Conservation (phyloP, 2,113 vertebrate genomes). For the Trematocara macrostoma region DNA sequence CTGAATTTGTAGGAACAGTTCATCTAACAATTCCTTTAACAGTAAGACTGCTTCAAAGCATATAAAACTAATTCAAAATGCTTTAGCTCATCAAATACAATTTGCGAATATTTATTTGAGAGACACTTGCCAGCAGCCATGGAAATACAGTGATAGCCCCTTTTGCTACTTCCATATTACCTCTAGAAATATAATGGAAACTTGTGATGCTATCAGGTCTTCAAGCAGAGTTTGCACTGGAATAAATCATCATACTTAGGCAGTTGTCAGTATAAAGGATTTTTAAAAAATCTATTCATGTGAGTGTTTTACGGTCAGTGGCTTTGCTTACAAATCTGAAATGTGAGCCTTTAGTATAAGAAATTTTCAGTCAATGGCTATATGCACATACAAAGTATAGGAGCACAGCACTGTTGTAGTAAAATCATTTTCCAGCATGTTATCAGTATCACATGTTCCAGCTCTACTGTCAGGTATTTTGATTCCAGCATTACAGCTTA, state of each 20-base stretch:
- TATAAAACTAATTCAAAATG: background rate
- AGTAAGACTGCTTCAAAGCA: background rate
- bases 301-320: background rate
- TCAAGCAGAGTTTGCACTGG: background rate
- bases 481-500: conserved; percentile 39
- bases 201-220: background rate
- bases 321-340: background rate
- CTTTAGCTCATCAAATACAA: background rate
- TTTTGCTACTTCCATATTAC: background rate
- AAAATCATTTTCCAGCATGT: background rate
- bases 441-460: conserved; percentile 33
- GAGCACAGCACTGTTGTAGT: background rate
- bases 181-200: background rate
- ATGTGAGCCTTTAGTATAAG: background rate
- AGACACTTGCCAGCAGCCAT: background rate
- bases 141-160: background rate
- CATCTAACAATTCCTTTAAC: background rate
- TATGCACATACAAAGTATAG: background rate
- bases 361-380: background rate
- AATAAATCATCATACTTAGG: background rate
- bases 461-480: conserved; percentile 44
- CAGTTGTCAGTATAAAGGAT: background rate
- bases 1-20: background rate
- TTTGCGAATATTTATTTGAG: background rate
- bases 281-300: accelerated